Percentiles rank a stretch among this genome's conserved stretches.
Evolutionary conservation across 2,888 invertebrate genomes (phyloP).

Genomic region (Habrosyne pyritoides): DNA sequence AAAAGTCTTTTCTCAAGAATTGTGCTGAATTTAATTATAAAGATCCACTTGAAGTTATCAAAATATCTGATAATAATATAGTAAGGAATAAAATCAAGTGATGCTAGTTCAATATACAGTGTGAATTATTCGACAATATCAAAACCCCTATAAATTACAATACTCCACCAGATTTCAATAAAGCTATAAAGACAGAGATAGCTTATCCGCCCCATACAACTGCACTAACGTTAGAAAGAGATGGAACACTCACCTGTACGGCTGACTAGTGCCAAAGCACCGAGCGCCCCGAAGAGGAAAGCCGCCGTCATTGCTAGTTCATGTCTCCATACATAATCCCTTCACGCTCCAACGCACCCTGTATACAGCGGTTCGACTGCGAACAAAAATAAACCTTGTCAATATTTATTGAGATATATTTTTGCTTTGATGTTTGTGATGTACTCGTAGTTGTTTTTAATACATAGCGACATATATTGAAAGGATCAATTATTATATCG

Average conservation of each 20-base stretch:
- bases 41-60: too few relatives aligned
- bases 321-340: conserved; percentile 66
- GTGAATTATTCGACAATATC: background rate
- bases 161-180: conserved; percentile 1
- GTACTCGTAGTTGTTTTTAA: background rate
- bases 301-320: conserved; percentile 68
- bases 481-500: too few relatives aligned
- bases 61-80: too few relatives aligned
- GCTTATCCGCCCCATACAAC: background rate
- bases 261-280: conserved; percentile 67
- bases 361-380: conserved; percentile 44
- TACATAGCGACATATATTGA: background rate
- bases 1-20: too few relatives aligned
- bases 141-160: background rate
- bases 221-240: background rate
- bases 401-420: conserved; percentile 13
- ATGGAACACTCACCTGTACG: conserved; percentile 62
- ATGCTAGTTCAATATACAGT: background rate
- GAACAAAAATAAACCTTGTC: conserved; percentile 51
- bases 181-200: background rate
- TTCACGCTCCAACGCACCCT: conserved; percentile 55
- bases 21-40: too few relatives aligned
- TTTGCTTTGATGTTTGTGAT: conserved; percentile 11
- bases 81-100: too few relatives aligned
- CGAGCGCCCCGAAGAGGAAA: conserved; percentile 65